These are phyloP conservation scores for Drosophila rufa DNA, from an alignment of 1,140 invertebrate genomes.

Conservation along the genomic window DNA sequence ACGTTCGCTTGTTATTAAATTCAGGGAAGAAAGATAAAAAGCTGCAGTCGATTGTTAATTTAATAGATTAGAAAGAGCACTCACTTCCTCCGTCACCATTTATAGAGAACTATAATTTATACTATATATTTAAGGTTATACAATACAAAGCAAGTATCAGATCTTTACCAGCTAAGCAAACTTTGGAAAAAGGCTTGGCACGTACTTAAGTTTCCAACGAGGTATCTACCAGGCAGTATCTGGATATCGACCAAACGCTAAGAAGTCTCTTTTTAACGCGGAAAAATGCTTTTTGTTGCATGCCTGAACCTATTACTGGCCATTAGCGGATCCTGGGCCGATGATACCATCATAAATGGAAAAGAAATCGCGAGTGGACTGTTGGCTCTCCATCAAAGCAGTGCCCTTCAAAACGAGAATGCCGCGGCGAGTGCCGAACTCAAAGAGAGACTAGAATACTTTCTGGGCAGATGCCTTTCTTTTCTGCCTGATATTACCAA, in stretches of 20 bases:
- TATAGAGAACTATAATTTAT: background rate
- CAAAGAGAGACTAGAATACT: background rate
- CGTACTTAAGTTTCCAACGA: background rate
- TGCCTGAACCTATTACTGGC: background rate
- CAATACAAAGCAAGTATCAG: background rate
- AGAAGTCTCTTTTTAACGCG: background rate
- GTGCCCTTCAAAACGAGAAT: background rate
- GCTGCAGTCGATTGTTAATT: too few species aligned
- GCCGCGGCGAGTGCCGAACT: rapidly evolving
- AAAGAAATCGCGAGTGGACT: background rate
- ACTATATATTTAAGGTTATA: background rate
- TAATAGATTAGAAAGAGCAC: too few species aligned
- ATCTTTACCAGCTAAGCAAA: background rate
- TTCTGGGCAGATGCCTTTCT: background rate
- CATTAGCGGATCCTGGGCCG: background rate
- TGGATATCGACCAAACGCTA: background rate
- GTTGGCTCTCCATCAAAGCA: background rate
- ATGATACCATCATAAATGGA: background rate
- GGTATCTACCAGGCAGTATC: background rate
- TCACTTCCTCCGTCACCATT: background rate
- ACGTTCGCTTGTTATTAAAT: too few species aligned
- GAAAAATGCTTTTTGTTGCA: background rate
- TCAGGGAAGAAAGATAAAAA: too few species aligned
- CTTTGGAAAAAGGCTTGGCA: too few species aligned
- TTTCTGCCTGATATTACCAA: background rate